Evolutionary conservation across 2,113 vertebrate genomes (phyloP).

Genomic region (Lamprotornis superbus): DNA sequence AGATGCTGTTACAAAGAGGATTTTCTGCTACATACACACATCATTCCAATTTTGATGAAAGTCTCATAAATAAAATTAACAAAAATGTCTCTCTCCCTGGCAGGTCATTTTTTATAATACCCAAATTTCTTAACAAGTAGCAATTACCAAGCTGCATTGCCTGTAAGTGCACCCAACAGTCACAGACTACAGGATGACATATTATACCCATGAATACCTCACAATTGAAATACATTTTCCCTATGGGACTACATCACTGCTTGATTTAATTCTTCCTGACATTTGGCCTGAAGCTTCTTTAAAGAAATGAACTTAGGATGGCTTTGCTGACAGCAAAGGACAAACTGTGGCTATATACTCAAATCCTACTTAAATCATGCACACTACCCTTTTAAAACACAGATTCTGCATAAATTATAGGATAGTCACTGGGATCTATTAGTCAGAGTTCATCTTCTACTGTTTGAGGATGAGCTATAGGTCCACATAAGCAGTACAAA

Average conservation of each 20-base stretch:
- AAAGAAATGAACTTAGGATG: conserved; percentile 62
- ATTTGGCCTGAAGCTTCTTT: conserved; percentile 58
- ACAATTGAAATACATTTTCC: conserved; percentile 63
- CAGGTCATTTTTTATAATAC: conserved; percentile 26
- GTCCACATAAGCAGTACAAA: conserved; percentile 7
- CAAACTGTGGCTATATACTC: conserved; percentile 5
- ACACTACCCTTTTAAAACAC: conserved; percentile 24
- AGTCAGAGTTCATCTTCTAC: conserved; percentile 10
- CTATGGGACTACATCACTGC: conserved; percentile 41
- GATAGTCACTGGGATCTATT: background rate
- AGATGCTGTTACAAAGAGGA: background rate
- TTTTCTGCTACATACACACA: background rate
- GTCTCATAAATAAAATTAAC: conserved; percentile 51
- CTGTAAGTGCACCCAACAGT: conserved; percentile 49
- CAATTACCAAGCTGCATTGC: conserved; percentile 41
- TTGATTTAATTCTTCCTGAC: conserved; percentile 71
- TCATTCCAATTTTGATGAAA: conserved; percentile 7
- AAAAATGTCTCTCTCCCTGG: conserved; percentile 27
- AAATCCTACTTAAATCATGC: conserved; percentile 38
- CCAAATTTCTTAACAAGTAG: conserved; percentile 59
- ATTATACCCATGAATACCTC: conserved; percentile 62
- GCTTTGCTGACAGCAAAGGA: conserved; percentile 64
- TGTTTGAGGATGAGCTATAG: conserved; percentile 32
- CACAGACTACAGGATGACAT: conserved; percentile 44
- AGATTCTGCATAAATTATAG: conserved; percentile 26